Percentiles rank a stretch among this genome's conserved stretches.
These are phyloP conservation scores for Nerophis ophidion DNA, from an alignment of 2,113 vertebrate species.

Conservation along the genomic window DNA sequence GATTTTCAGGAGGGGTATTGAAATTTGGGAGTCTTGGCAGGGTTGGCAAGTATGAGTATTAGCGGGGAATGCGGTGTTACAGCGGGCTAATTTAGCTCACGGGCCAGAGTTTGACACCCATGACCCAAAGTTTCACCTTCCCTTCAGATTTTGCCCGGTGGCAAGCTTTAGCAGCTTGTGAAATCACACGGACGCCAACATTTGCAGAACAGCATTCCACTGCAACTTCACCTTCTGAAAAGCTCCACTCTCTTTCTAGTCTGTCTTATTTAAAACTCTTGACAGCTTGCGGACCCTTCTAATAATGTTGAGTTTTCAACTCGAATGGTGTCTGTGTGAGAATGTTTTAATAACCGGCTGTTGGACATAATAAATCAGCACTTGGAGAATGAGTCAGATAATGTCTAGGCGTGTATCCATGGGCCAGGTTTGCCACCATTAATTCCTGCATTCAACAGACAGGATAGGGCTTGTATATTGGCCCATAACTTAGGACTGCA, in stretches of 20 bases:
- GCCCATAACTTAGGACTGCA: no score
- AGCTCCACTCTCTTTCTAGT: background rate
- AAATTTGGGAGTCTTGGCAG: no score
- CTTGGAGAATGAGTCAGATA: background rate
- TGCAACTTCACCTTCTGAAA: background rate
- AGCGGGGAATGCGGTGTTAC: no score
- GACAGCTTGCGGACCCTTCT: background rate
- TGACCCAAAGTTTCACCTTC: constrained; percentile 21
- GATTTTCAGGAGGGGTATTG: no score
- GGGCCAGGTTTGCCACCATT: constrained; percentile 20
- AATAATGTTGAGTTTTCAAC: background rate
- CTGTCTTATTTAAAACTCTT: constrained; percentile 1
- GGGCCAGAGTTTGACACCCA: no score
- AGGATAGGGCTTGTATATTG: constrained; percentile 21
- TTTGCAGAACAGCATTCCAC: constrained; percentile 40
- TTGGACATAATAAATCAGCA: background rate
- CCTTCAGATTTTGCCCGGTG: constrained; percentile 16
- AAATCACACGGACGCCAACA: background rate
- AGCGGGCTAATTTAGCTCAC: no score
- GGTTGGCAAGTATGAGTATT: no score
- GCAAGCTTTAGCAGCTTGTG: constrained; percentile 25
- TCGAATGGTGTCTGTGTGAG: background rate
- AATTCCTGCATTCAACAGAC: constrained; percentile 31
- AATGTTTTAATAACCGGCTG: background rate
- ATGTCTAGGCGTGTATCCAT: constrained; percentile 30